These are phyloP conservation scores for Aythya baeri DNA, from an alignment of 2,113 vertebrate species.

Conservation along the genomic window DNA sequence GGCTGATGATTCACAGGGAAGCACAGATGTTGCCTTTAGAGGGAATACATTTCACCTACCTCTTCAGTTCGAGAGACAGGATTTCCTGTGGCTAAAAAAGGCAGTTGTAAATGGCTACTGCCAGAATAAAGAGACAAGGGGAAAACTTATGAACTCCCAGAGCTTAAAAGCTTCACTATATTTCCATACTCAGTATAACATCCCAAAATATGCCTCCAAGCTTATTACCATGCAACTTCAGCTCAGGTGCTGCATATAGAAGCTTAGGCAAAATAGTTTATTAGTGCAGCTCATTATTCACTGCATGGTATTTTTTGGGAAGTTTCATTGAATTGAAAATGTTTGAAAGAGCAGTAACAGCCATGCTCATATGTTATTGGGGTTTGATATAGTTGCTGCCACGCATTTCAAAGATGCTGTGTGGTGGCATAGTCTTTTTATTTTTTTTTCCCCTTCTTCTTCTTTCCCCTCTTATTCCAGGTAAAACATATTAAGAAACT, in stretches of 20 bases:
- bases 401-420: background rate
- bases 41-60: background rate
- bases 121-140: background rate
- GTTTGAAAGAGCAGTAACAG: background rate
- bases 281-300: background rate
- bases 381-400: background rate
- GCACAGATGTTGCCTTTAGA: conserved; percentile 1
- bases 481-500: background rate
- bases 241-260: background rate
- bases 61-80: background rate
- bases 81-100: conserved; percentile 24
- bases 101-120: background rate
- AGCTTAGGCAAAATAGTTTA: background rate
- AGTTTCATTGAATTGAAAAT: fast-evolving
- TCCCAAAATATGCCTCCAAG: background rate
- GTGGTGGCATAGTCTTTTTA: background rate
- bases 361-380: fast-evolving
- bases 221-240: background rate
- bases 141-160: background rate
- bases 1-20: background rate
- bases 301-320: fast-evolving
- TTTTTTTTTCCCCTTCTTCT: background rate
- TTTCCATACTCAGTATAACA: background rate
- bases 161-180: background rate
- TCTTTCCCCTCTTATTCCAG: background rate